Evolutionary conservation across 2,797 vertebrate species (phyloP), one percentile per base, ranked within the genome.

Genomic region (Garrulus glandarius): DNA sequence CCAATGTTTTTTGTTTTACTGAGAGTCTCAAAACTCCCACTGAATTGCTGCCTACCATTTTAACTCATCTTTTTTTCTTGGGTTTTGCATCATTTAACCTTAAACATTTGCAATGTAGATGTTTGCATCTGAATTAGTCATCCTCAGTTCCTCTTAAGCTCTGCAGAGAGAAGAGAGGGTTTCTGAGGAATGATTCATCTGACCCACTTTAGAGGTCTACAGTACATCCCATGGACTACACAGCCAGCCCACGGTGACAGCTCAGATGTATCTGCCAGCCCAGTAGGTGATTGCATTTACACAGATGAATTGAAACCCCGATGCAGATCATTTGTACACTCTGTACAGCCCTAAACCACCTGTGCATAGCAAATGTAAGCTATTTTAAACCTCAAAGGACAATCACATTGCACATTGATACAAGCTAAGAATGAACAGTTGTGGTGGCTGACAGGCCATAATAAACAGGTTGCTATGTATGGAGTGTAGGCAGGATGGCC

Each of bases 101-200:
- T 59, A 89, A 92, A 59, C 18, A 59, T 67, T 63, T 93, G 63
- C 81, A 87, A 13, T 59, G 41, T 72, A 79, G 81, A 69, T 89
- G 47, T 72, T 91, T 93, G 77, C 39, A 72, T 72, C 43, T 41
- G 68, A 80, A 26, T 92, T 87, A 95, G 60, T 91, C 84, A 84
- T 77, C 34, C 64, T 76, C 60, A 84, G 47, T 22, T 87, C 70
- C 19, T 34, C 68, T 79, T 79, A 36, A 59, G 30, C 56, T 91
- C 56, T 30, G 29, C 12, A 34, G 68, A 83, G 71, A 89, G 59
- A 65, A 55, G 63, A 91, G 30, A 49, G 43, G 67, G 16, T 82
- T 95, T 92, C 75, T 91, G 57, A 87, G 71, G 87, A 74, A 74
- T 95, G 94, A 93, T 74, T 93, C 87, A 95, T 68, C 41, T 94